Base-by-base conservation (phyloP, 2,113 vertebrate species). In the Tragelaphus strepsiceros region DNA sequence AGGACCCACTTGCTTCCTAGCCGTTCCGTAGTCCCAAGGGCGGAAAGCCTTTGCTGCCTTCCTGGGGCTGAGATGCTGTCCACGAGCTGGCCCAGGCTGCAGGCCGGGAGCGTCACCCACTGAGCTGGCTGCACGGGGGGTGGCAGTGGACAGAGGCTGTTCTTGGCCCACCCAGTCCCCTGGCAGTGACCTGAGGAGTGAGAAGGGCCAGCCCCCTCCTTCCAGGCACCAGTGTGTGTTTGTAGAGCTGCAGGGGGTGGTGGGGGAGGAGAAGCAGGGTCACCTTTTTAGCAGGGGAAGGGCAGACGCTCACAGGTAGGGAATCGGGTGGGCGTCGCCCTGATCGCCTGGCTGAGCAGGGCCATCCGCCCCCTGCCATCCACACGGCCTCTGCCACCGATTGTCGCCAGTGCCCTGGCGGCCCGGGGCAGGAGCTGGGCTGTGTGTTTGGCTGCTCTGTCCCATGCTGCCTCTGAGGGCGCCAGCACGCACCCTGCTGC, bases 81-180 rank as follows among this genome's bases (percentile, higher is more conserved):
- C 19, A 6, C 9, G 0, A 11, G 51, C 17, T 10, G 54, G 49
- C 43, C 49, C 32, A 12, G 1, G 46, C 51, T 49, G 28, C 39
- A 0, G 61, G 51, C 11, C 13, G 7, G 16, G 35, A 28, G 74
- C 6, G 5, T 39, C 13, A 46, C 67, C 5, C 0, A 28, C 61
- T 14, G 6, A 22, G 7, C 78, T 7, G 16, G 35, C 46, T 17
- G 13, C 6, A 1, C 2, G 16, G 19, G 19, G 35, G 30, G 58
- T 5, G 7, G 62, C 4, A 0, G 43, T 26, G 26, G 17, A 6
- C 5, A 3, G 12, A 19, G 1, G 5, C 0, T 6, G 49, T 53
- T 16, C 5, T 10, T 4, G 0, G 53, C 80, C 2, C 24, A 2
- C 8, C 1, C 1, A 0, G 1, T 5, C 39, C n/a, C 51, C 49